Percentiles rank a stretch among this genome's conserved stretches.
These are phyloP conservation scores for Agrochola litura DNA, from an alignment of 2,888 invertebrate genomes.

Conservation along the genomic window DNA sequence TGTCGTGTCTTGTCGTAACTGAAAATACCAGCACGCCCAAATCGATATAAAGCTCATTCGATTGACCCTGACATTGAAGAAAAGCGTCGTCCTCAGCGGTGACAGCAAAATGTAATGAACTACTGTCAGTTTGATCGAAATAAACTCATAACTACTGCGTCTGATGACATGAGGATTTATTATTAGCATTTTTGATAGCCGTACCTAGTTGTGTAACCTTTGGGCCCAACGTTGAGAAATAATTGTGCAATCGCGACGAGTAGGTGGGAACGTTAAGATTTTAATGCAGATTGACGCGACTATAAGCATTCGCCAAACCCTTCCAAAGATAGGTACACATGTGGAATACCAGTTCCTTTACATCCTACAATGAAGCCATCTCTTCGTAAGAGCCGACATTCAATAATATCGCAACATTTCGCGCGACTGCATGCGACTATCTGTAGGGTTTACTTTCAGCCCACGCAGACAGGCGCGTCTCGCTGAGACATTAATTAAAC, in stretches of 20 bases:
- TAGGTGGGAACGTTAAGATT: not conserved
- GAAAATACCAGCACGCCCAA: slow-evolving; percentile 34
- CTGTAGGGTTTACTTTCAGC: slow-evolving; percentile 1
- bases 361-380: not conserved
- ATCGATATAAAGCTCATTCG: slow-evolving; percentile 37
- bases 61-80: slow-evolving; percentile 30
- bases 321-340: not conserved
- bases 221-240: too few relatives aligned
- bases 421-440: slow-evolving; percentile 12
- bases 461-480: slow-evolving; percentile 31
- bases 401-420: slow-evolving; percentile 3
- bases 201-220: not conserved
- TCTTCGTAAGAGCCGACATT: not conserved
- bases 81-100: not conserved
- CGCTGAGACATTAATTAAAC: slow-evolving; percentile 48
- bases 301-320: not conserved
- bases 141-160: not conserved
- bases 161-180: not conserved
- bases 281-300: not conserved
- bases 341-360: not conserved
- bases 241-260: not conserved
- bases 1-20: slow-evolving; percentile 28
- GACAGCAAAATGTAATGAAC: not conserved
- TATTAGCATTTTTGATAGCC: not conserved
- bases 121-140: slow-evolving; percentile 1